A percentile compares a stretch with the other conserved stretches of the same genome.
Conservation (phyloP, 2,113 vertebrate genomes). For the Odontophorus gujanensis region DNA sequence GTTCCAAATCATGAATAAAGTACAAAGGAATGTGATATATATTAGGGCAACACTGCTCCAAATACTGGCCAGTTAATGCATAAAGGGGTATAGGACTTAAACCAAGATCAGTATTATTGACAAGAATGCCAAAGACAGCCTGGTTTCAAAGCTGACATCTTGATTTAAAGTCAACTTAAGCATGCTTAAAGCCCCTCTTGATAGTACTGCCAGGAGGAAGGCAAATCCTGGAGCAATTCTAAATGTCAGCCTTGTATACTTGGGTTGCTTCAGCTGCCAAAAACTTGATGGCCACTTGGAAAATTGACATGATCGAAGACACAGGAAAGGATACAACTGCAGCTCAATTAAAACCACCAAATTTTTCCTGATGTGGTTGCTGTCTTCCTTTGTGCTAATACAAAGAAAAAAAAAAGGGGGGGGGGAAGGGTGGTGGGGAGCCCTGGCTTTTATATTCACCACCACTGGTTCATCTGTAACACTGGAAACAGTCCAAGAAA, state of each 20-base stretch:
- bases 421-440: accelerated
- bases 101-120: slow-evolving; percentile 43
- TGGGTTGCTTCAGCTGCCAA: slow-evolving; percentile 58
- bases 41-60: not conserved
- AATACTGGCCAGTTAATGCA: not conserved
- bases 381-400: not conserved
- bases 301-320: slow-evolving; percentile 73
- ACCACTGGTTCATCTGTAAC: not conserved
- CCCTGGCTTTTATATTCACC: slow-evolving; percentile 6
- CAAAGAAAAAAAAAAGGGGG: not conserved
- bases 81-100: slow-evolving; percentile 20
- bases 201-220: slow-evolving; percentile 56
- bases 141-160: slow-evolving; percentile 66
- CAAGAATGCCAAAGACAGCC: slow-evolving; percentile 33
- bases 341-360: slow-evolving; percentile 35
- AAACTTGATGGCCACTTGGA: slow-evolving; percentile 69
- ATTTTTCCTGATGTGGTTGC: slow-evolving; percentile 8
- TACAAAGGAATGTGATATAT: not conserved
- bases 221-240: slow-evolving; percentile 60
- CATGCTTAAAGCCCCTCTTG: slow-evolving; percentile 49
- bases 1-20: not conserved
- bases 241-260: slow-evolving; percentile 69
- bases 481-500: slow-evolving; percentile 22
- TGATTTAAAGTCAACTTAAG: slow-evolving; percentile 64
- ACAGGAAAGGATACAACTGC: slow-evolving; percentile 35